phyloP scores from a whole-genome alignment of 1,140 invertebrate species.

The Drosophila kohkoa region DNA sequence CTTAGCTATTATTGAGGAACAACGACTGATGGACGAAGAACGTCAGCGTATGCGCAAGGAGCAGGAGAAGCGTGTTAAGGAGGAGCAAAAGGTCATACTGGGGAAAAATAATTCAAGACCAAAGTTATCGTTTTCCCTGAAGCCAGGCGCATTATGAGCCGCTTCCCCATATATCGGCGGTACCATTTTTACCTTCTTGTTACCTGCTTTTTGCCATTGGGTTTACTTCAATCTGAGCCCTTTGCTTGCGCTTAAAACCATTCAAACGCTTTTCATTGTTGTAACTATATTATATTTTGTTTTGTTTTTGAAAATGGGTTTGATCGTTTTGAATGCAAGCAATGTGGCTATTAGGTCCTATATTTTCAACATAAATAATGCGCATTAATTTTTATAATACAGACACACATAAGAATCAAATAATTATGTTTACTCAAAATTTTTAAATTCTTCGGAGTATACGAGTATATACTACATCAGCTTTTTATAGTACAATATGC shows the following conservation, averaged over 20 bases:
- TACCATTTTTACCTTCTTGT: conserved; percentile 49
- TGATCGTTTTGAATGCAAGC: conserved; percentile 49
- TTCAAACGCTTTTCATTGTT: conserved; percentile 50
- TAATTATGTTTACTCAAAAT: conserved; percentile 56
- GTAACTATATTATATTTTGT: conserved; percentile 57
- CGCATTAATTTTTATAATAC: conserved; percentile 15
- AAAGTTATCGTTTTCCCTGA: conserved; percentile 96
- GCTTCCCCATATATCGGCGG: conserved; percentile 8
- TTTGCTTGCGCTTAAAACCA: conserved; percentile 60
- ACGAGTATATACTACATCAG: conserved; percentile 43
- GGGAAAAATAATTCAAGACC: conserved; percentile 99
- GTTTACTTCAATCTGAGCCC: conserved; percentile 38
- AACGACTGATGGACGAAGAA: conserved; percentile 97
- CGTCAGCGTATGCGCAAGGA: conserved; percentile 96
- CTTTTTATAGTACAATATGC: conserved; percentile 71
- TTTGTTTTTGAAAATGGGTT: conserved; percentile 43
- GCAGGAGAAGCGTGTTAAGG: conserved; percentile 95
- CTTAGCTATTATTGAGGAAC: conserved; percentile 98
- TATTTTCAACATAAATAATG: conserved; percentile 20
- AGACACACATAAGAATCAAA: conserved; percentile 20
- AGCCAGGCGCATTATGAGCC: conserved; percentile 89
- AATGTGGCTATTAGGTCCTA: conserved; percentile 27
- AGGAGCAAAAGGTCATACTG: conserved; percentile 98
- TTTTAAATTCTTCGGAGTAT: conserved; percentile 60
- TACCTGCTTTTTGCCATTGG: conserved; percentile 62